Percentiles rank a stretch among this genome's conserved stretches.
These are phyloP conservation scores for Amazona vittata DNA, from an alignment of 2,113 vertebrate genomes.

Conservation along the genomic window DNA sequence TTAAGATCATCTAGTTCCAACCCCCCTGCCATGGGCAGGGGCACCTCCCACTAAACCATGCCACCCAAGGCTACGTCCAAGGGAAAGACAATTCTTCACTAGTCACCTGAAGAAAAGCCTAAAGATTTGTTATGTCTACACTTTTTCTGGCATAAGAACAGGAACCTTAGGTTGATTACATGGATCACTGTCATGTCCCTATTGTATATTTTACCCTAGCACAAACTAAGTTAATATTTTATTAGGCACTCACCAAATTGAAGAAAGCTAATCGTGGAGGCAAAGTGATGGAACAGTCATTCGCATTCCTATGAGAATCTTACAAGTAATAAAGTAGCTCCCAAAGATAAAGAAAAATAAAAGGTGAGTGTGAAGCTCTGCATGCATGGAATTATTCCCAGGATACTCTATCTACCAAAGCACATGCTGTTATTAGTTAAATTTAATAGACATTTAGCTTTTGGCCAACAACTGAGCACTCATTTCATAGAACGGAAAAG, in stretches of 20 bases:
- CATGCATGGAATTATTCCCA: conserved; percentile 23
- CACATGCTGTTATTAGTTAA: background rate
- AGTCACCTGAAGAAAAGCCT: background rate
- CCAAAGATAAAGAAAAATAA: background rate
- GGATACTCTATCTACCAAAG: background rate
- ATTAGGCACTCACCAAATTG: background rate
- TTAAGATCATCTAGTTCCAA: too few species aligned
- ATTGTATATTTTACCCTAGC: background rate
- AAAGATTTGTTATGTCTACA: background rate
- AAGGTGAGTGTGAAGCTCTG: background rate
- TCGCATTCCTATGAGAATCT: conserved; percentile 20
- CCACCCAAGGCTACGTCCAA: too few species aligned
- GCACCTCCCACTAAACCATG: too few species aligned
- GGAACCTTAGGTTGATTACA: background rate
- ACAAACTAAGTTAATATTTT: background rate
- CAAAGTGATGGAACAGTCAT: background rate
- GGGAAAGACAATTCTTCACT: background rate
- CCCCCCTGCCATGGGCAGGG: too few species aligned
- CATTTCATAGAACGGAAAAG: background rate
- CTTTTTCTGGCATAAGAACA: background rate
- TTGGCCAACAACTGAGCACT: background rate
- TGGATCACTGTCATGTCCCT: background rate
- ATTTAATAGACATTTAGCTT: background rate
- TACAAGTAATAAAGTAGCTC: conserved; percentile 30
- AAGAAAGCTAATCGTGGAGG: background rate